Percentiles rank a stretch among this genome's conserved stretches.
Conservation (phyloP, 2,797 vertebrate genomes). For the Hydrolagus colliei region DNA sequence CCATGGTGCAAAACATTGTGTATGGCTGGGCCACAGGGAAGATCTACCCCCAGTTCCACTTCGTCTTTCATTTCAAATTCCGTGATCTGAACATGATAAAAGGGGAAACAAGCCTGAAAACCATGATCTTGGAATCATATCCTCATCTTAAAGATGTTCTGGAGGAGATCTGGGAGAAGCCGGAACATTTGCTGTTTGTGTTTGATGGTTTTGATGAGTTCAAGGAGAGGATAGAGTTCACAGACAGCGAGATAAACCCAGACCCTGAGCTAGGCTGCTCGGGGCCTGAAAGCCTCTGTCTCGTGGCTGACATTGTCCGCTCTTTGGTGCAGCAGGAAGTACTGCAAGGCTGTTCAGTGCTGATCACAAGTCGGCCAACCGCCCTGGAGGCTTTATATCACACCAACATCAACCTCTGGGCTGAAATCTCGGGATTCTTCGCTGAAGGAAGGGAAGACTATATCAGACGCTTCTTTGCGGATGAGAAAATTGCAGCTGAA, state of each 20-base stretch:
- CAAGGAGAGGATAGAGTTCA: conserved; percentile 41
- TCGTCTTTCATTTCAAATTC: conserved; percentile 52
- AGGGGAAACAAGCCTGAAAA: conserved; percentile 44
- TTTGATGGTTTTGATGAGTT: conserved; percentile 58
- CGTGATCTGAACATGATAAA: conserved; percentile 39
- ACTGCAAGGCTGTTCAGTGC: no score
- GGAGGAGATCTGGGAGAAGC: conserved; percentile 39
- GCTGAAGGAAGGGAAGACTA: no score
- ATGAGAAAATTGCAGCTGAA: no score
- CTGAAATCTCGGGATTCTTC: no score
- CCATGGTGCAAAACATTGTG: no score
- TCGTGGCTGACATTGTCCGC: no score
- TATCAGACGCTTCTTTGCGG: no score
- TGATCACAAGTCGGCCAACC: no score
- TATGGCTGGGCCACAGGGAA: no score
- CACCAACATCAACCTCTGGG: no score
- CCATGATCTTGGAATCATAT: conserved; percentile 42
- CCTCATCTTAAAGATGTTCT: conserved; percentile 35
- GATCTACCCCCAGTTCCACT: conserved; percentile 49
- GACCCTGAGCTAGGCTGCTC: conserved; percentile 35
- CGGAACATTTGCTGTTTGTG: conserved; percentile 52
- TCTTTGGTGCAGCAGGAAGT: no score
- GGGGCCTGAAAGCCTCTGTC: conserved; percentile 27
- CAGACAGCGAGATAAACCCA: background rate
- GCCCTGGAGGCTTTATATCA: no score